A percentile compares a stretch with the other conserved stretches of the same genome.
phyloP scores from a whole-genome alignment of 2,888 invertebrate genomes.

The Parelbella ahira region DNA sequence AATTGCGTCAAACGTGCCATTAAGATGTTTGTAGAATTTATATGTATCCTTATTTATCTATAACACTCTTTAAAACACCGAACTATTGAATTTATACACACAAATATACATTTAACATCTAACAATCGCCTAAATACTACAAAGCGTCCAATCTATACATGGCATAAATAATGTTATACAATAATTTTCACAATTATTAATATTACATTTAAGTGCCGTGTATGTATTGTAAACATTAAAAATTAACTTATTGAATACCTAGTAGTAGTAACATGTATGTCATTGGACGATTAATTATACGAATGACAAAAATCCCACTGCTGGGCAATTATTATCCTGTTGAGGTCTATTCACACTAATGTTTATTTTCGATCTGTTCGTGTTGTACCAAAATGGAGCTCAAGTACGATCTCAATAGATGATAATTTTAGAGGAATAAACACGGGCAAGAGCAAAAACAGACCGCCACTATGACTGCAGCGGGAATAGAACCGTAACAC shows the following conservation, averaged over 20 bases:
- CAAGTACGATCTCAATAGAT: too few species aligned
- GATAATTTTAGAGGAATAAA: too few species aligned
- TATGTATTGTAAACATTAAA: background rate
- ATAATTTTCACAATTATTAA: too few species aligned
- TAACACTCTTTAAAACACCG: conserved; percentile 60
- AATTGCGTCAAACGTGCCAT: conserved; percentile 42
- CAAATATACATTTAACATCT: conserved; percentile 22
- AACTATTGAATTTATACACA: conserved; percentile 39
- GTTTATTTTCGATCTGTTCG: too few species aligned
- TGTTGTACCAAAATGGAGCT: too few species aligned
- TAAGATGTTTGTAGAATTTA: conserved; percentile 47
- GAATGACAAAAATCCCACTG: conserved; percentile 1
- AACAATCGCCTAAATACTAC: conserved; percentile 16
- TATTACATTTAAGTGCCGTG: too few species aligned
- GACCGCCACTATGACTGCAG: too few species aligned
- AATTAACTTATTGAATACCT: conserved; percentile 2
- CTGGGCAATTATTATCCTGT: background rate
- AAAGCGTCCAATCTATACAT: conserved; percentile 14
- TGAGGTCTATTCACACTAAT: too few species aligned
- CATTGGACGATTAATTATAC: conserved; percentile 13
- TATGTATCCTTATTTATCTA: conserved; percentile 38
- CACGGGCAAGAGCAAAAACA: too few species aligned
- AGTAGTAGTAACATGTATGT: conserved; percentile 14
- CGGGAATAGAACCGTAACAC: too few species aligned
- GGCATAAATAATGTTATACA: conserved; percentile 5